Base-by-base conservation (phyloP, 2,113 vertebrate genomes). In the Ictalurus furcatus region DNA sequence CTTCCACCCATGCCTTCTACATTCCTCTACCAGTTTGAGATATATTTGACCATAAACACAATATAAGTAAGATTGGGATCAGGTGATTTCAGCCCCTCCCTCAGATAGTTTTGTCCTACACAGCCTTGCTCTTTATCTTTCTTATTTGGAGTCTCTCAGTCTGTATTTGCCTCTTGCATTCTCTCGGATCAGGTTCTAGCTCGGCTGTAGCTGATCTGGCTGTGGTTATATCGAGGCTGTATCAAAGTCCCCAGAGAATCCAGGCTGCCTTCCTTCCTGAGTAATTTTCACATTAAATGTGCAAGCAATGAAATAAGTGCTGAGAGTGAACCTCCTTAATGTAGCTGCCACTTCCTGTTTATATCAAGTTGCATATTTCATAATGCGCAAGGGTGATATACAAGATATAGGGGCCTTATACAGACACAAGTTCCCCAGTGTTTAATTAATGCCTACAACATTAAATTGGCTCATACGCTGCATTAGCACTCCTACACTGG, bases 181-280 rank as follows among this genome's bases (percentile, higher is more conserved):
- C 19, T 25, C 7, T 21, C 11, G 14, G 65, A 73, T 83, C 87
- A 58, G 48, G 44, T 61, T 83, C 54, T n/a, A 16, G 28, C n/a
- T 52, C 69, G 17, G 56, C 81, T 76, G 54, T 63, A 61, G 82
- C 67, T 23, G 58, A 69, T 84, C 67, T 48, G 80, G 4, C 54
- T 52, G 87, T 52, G 67, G 56, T 61, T 84, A 82, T 79, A 63
- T 12, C 1, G 28, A 76, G 37, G n/a, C 11, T 11, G 37, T 21
- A 28, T 21, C 21, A 25, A 25, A 23, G 30, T 80, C 58, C 61
- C 63, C 48, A 34, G 59, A 71, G 56, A 71, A 84, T 34, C 37
- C 87, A n/a, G 87, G 28, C 81, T 88, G 37, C 87, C 30, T 52
- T 30, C 11, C 54, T 74, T 67, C 65, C 76, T 56, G 48, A 59